These are phyloP conservation scores for Drosophila flavopinicola DNA, from an alignment of 2,888 invertebrate species.

Conservation along the genomic window DNA sequence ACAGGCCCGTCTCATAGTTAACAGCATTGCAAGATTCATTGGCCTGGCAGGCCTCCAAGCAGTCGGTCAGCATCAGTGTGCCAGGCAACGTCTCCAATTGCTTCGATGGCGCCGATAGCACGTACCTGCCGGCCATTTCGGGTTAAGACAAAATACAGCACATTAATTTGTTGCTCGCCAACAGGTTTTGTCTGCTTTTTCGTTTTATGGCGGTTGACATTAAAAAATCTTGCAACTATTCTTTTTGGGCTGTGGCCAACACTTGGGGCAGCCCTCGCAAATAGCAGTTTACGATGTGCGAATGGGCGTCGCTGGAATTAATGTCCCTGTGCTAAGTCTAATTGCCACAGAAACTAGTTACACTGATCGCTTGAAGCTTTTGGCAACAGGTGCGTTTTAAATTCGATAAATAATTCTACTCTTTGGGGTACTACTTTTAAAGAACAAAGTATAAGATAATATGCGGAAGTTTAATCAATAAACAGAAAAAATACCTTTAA, in stretches of 20 bases:
- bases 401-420: no score
- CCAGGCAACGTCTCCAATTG: constrained; percentile 95
- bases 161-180: constrained; percentile 59
- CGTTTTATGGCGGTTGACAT: constrained; percentile 16
- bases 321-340: constrained; percentile 1
- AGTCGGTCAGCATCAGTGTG: constrained; percentile 96
- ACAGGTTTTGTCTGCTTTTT: constrained; percentile 33
- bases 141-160: constrained; percentile 68
- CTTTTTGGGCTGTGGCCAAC: not conserved
- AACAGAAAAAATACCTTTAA: no score
- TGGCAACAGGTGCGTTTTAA: no score
- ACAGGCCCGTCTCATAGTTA: constrained; percentile 97
- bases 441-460: no score
- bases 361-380: no score
- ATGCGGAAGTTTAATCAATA: no score
- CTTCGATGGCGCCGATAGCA: constrained; percentile 95
- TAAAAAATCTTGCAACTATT: constrained; percentile 5
- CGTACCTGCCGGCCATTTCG: constrained; percentile 81
- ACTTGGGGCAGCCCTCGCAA: constrained; percentile 10
- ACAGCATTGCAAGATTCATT: constrained; percentile 96
- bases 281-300: not conserved
- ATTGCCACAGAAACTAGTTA: constrained; percentile 3
- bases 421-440: no score
- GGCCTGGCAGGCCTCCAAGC: constrained; percentile 95
- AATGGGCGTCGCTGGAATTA: not conserved